Conservation (phyloP, 2,888 invertebrate genomes). For the Cataglyphis rosenhaueri region DNA sequence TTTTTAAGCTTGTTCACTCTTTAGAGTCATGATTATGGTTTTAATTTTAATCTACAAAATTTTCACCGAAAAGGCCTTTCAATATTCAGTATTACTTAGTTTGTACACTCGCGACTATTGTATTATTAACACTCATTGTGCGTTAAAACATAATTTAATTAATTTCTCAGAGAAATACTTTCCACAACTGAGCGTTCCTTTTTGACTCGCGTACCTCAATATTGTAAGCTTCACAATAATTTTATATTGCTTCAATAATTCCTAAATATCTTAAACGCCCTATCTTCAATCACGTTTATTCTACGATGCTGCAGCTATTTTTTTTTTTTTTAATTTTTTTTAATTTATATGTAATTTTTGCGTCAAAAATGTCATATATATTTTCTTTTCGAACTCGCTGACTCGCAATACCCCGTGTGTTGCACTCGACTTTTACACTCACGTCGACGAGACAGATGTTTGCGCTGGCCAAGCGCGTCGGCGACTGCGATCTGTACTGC, state of each 20-base stretch:
- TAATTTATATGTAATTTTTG: not conserved
- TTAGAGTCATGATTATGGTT: not conserved
- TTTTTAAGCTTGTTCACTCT: not conserved
- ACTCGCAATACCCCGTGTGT: not conserved
- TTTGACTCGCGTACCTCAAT: not conserved
- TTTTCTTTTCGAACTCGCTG: not conserved
- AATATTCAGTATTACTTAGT: not conserved
- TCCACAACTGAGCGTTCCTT: too few relatives aligned
- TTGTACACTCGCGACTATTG: not conserved
- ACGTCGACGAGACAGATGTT: constrained; percentile 70
- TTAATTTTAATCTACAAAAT: not conserved
- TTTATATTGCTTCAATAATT: not conserved
- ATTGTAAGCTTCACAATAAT: not conserved
- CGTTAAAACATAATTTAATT: not conserved
- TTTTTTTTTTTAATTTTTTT: not conserved
- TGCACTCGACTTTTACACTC: constrained; percentile 56
- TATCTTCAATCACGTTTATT: not conserved
- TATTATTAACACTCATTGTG: not conserved
- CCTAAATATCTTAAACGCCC: not conserved
- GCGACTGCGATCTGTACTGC: constrained; percentile 65
- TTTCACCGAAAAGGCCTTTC: not conserved
- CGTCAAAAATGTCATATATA: not conserved
- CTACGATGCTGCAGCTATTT: not conserved
- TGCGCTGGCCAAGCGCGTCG: constrained; percentile 70
- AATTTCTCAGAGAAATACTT: not conserved